Evolutionary conservation across 2,888 invertebrate genomes (phyloP).

Genomic region (Ornithoptera alexandrae): DNA sequence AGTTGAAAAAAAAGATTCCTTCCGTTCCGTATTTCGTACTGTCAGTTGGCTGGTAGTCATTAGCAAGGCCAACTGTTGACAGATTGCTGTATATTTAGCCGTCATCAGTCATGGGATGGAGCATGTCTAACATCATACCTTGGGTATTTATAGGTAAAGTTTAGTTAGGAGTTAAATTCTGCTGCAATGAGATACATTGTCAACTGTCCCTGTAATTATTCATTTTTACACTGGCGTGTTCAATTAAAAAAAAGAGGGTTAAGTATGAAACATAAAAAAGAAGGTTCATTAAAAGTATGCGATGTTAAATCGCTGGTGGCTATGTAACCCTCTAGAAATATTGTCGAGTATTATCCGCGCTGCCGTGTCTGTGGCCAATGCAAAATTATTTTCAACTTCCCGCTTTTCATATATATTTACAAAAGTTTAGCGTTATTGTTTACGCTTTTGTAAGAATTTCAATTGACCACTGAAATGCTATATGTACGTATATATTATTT

Average conservation of each 20-base stretch:
- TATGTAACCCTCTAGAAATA: not conserved
- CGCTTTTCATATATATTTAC: too few species aligned
- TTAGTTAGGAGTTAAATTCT: constrained; percentile 9
- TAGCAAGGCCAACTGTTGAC: constrained; percentile 40
- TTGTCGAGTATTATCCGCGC: not conserved
- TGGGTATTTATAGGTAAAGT: constrained; percentile 28
- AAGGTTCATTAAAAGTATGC: not conserved
- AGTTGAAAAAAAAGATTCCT: not conserved
- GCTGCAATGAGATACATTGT: not conserved
- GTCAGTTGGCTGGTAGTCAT: constrained; percentile 32
- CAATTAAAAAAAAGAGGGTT: not conserved
- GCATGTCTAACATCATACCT: constrained; percentile 27
- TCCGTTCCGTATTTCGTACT: constrained; percentile 23
- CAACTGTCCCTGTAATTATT: not conserved
- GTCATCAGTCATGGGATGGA: constrained; percentile 37
- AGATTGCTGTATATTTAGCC: constrained; percentile 43
- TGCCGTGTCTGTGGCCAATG: not conserved
- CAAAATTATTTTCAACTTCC: not conserved
- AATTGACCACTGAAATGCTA: too few species aligned
- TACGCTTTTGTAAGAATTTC: too few species aligned
- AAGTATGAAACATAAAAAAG: not conserved
- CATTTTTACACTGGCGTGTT: not conserved
- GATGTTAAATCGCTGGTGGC: not conserved
- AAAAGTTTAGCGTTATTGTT: too few species aligned
- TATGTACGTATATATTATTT: too few species aligned